phyloP scores from a whole-genome alignment of 2,888 invertebrate species.

The Rutpela maculata region DNA sequence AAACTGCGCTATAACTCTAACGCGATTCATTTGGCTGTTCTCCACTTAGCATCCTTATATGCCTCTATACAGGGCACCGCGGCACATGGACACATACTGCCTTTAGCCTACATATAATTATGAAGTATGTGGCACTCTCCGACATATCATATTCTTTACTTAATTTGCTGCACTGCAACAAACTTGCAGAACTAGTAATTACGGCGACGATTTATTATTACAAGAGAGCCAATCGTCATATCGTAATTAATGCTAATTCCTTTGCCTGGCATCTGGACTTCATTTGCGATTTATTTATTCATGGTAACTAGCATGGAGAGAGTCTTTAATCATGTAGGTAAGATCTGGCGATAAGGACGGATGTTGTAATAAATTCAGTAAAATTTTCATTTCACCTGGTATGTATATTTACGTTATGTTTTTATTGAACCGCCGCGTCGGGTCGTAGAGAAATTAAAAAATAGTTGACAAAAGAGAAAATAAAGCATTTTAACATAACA shows the following conservation, averaged over 20 bases:
- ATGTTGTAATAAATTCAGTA: no score
- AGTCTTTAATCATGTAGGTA: not conserved
- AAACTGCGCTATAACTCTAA: not conserved
- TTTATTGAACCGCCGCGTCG: no score
- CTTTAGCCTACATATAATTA: not conserved
- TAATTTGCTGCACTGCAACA: not conserved
- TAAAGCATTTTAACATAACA: no score
- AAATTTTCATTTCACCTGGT: no score
- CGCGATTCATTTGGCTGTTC: not conserved
- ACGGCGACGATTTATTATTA: not conserved
- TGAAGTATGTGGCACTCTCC: not conserved
- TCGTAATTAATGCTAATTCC: not conserved
- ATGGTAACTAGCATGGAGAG: not conserved
- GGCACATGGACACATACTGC: not conserved
- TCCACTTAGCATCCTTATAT: not conserved
- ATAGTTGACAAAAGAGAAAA: no score
- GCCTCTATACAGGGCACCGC: not conserved
- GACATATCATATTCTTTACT: constrained; percentile 1
- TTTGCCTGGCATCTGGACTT: not conserved
- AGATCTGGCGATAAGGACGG: not conserved
- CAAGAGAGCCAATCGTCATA: not conserved
- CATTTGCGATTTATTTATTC: not conserved
- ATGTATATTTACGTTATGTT: no score
- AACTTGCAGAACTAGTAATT: not conserved
- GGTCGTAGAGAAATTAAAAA: no score